Evolutionary conservation across 1,140 invertebrate species (phyloP).

Genomic region (Pogonomyrmex barbatus): DNA sequence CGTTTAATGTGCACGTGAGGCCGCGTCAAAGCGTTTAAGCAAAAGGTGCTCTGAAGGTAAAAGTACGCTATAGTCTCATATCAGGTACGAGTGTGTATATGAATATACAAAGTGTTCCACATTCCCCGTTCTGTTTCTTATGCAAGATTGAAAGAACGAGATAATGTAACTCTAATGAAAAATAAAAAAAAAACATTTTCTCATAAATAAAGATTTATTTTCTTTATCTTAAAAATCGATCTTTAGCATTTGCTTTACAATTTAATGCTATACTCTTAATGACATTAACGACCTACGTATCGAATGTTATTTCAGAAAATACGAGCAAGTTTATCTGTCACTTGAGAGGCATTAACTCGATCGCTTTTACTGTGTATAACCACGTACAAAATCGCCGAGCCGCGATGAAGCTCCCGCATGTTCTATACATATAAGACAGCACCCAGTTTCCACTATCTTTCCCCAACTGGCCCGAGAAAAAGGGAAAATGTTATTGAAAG

Average conservation of each 20-base stretch:
- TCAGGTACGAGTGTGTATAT: slow-evolving; percentile 8
- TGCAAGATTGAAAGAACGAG: neutral
- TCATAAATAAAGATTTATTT: slow-evolving; percentile 2
- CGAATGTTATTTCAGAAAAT: slow-evolving; percentile 5
- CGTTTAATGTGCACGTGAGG: slow-evolving; percentile 50
- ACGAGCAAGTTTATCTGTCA: slow-evolving; percentile 39
- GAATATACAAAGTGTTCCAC: slow-evolving; percentile 18
- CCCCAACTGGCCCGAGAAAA: slow-evolving; percentile 36
- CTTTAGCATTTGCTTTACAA: neutral
- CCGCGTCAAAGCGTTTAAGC: slow-evolving; percentile 42
- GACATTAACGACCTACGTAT: slow-evolving; percentile 7
- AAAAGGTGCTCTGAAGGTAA: slow-evolving; percentile 37
- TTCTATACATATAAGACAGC: slow-evolving; percentile 45
- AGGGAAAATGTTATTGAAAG: slow-evolving; percentile 84
- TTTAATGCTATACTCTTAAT: neutral
- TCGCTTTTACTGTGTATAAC: slow-evolving; percentile 60
- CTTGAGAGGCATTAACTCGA: slow-evolving; percentile 35
- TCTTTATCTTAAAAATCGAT: neutral
- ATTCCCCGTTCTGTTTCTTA: slow-evolving; percentile 27
- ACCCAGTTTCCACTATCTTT: slow-evolving; percentile 42
- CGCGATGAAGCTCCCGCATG: slow-evolving; percentile 52
- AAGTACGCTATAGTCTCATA: slow-evolving; percentile 10
- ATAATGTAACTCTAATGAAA: neutral
- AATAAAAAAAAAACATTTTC: slow-evolving; percentile 3
- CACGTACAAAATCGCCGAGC: slow-evolving; percentile 14